Evolutionary conservation across 1,140 invertebrate species (phyloP).

Genomic region (Pachyrhynchus sulphureomaculatus): DNA sequence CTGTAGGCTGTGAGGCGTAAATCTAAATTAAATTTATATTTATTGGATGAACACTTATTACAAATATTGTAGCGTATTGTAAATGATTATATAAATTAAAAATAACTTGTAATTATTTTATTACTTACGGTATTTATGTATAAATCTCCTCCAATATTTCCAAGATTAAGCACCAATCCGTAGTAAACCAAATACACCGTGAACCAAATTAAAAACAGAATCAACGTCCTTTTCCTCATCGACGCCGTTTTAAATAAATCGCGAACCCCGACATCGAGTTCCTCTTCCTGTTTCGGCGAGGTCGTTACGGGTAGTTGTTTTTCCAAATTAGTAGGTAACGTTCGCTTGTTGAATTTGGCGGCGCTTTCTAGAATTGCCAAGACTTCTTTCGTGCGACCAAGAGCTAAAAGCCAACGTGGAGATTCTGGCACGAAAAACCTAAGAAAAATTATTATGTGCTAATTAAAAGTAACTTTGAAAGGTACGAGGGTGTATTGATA

Average conservation of each 20-base stretch:
- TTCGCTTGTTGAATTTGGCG: conserved; percentile 63
- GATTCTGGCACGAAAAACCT: conserved; percentile 82
- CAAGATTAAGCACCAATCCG: conserved; percentile 68
- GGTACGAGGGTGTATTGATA: too few relatives aligned
- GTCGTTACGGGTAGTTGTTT: conserved; percentile 57
- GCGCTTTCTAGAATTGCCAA: conserved; percentile 67
- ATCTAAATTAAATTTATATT: too few relatives aligned
- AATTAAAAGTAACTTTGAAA: too few relatives aligned
- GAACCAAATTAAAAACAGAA: conserved; percentile 70
- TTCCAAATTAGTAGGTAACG: conserved; percentile 62
- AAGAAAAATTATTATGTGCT: conserved; percentile 8
- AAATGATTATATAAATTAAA: too few relatives aligned
- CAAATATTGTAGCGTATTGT: too few relatives aligned
- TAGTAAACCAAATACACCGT: conserved; percentile 73
- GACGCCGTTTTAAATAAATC: conserved; percentile 63
- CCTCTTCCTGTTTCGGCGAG: conserved; percentile 42
- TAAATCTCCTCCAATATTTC: conserved; percentile 68
- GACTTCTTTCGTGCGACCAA: conserved; percentile 70
- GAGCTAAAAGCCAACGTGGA: conserved; percentile 77
- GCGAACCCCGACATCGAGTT: conserved; percentile 55
- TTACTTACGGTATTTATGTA: conserved; percentile 66
- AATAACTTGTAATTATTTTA: too few relatives aligned
- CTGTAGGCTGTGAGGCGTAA: too few relatives aligned
- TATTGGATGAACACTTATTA: too few relatives aligned
- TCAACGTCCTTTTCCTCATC: conserved; percentile 65